Conservation (phyloP, 1,140 invertebrate species). For the Nephila pilipes region DNA sequence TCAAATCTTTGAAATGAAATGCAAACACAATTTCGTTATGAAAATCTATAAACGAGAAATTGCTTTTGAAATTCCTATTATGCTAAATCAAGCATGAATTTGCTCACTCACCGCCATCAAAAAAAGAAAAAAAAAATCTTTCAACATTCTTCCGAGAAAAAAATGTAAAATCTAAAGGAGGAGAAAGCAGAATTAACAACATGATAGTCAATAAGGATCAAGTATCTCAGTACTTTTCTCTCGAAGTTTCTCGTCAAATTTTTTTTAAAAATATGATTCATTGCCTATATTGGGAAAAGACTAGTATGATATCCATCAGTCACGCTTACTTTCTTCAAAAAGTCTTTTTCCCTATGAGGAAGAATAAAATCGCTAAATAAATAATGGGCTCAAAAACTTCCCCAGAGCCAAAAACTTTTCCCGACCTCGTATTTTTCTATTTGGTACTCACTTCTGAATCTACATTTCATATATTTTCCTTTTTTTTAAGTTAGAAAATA, state of each 20-base stretch:
- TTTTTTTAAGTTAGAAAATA: not conserved
- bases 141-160: not conserved
- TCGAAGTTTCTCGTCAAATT: not conserved
- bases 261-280: constrained; percentile 59
- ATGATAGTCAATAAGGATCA: not conserved
- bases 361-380: constrained; percentile 69
- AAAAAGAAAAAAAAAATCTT: not conserved
- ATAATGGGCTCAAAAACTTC: constrained; percentile 63
- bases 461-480: constrained; percentile 70
- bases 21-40: too few relatives aligned
- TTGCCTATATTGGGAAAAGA: constrained; percentile 62
- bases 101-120: not conserved
- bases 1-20: too few relatives aligned
- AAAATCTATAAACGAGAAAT: too few relatives aligned
- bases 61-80: not conserved
- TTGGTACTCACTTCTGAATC: constrained; percentile 48
- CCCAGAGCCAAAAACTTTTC: constrained; percentile 51
- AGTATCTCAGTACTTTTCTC: not conserved
- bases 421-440: constrained; percentile 65
- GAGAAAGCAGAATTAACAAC: not conserved
- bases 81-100: not conserved
- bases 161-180: not conserved
- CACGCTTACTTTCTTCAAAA: constrained; percentile 57
- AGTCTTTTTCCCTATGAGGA: not conserved
- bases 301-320: constrained; percentile 70